Evolutionary conservation across 2,797 vertebrate genomes (phyloP), one percentile per base, ranked within the genome.

Genomic region (Enteromius radiatus): DNA sequence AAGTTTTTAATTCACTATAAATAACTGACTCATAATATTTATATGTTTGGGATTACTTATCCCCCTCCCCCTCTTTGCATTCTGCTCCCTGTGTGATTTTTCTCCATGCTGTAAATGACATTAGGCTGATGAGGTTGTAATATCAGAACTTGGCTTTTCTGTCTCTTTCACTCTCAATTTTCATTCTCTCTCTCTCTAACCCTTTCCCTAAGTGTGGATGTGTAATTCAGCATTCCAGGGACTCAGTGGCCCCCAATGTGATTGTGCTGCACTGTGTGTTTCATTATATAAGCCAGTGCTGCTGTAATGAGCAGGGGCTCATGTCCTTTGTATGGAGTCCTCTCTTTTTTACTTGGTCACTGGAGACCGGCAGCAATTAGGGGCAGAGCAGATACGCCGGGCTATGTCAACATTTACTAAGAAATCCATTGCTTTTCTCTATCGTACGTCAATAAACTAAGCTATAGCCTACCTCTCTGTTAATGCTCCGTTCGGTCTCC

Each of bases 191-290:
- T 12, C 23, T 54, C 26, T 23, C 61, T 75, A 12, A 54, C 31
- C 21, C 43, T 41, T 0, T 33, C 74, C 65, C 85, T 85, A 88
- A 80, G 74, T 79, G 84, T 87, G 79, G 83, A 81, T 88, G 86
- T 76, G 78, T 89, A 84, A 89, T 88, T 76, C 78, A 76, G 89
- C 90, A 91, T 91, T 86, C 87, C 89, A 83, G 86, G 83, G 90
- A 89, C 86, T 89, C 84, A 87, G 84, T 89, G 86, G 56, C 74
- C 73, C 82, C 43, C 47, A 26, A 81, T 77, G 65, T 86, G 81
- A 82, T 71, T 76, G 78, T 71, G 78, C 71, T 77, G 76, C 33
- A 76, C 63, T 77, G 84, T 71, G 78, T 59, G 71, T 61, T 76
- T 84, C 71, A 76, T 71, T 82, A 82, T 81, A 71, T 70, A 52